Evolutionary conservation across 2,113 vertebrate genomes (phyloP), one percentile per base, ranked within the genome.

Genomic region (Montifringilla adamsi): DNA sequence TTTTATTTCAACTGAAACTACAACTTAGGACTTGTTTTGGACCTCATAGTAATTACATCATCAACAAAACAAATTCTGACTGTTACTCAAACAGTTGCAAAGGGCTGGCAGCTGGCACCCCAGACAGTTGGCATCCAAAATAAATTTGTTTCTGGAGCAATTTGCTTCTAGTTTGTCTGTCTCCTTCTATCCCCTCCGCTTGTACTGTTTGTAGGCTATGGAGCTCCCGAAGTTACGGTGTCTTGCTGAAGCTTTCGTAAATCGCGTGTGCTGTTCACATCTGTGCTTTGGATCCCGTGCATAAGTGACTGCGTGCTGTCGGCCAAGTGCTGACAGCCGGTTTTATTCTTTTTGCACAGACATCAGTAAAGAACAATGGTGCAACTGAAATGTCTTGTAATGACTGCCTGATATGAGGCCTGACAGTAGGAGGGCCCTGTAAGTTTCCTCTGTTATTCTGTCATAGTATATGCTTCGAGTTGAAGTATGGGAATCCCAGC

Each of bases 401-500:
- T 5, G 15, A 44, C 19, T 41, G 41, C 30, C 62, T 59, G 52
- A 7, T 41, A 16, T 0, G 17, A 58, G 39, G 58, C 63, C 30
- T 27, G 43, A 58, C 37, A 52, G 35, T 11, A 19, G 12, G 52
- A 74, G 11, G 3, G 15, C 13, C 26, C 49, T 26, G 9, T 10
- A 47, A 20, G 22, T 52, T 31, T 60, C 47, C 47, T 37, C 14
- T 31, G 50, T 31, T 63, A 3, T 24, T 43, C 15, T 41, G 33
- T 62, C 41, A 33, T 6, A 10, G 15, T 2, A 3, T 0, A 50
- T 0, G 17, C 26, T 56, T 24, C 43, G 19, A 27, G 26, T 7
- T 3, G 37, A 43, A 52, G 7, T 20, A 28, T 0, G 12, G 41
- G 1, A 13, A 10, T 1, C 12, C 4, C n/a, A 0, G 7, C 11